phyloP scores from a whole-genome alignment of 1,140 invertebrate genomes.

The Apis florea region DNA sequence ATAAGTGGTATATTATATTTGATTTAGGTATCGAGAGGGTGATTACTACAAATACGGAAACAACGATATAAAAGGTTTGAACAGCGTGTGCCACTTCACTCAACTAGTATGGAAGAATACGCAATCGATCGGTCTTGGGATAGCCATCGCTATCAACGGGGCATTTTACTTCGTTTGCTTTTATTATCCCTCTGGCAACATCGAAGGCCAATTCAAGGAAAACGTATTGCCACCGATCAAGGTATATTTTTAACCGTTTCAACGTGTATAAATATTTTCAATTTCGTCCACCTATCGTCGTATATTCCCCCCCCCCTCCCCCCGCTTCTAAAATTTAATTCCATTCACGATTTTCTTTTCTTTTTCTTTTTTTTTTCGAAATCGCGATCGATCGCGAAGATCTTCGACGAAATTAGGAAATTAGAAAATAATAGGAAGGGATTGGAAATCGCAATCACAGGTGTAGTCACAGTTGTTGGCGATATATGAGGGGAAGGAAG shows the following conservation, averaged over 20 bases:
- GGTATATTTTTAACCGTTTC: constrained; percentile 8
- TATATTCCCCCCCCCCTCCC: no score
- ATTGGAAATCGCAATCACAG: no score
- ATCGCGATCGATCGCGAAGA: background rate
- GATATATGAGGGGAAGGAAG: background rate
- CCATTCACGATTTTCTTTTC: no score
- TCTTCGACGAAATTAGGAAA: background rate
- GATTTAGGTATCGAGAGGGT: constrained; percentile 65
- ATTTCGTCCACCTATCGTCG: no score
- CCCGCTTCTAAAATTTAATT: no score
- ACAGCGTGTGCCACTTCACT: constrained; percentile 81
- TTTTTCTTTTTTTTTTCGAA: no score
- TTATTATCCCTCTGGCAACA: constrained; percentile 87
- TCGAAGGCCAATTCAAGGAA: constrained; percentile 81
- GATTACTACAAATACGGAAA: constrained; percentile 64
- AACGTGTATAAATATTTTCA: background rate
- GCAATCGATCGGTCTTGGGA: constrained; percentile 83
- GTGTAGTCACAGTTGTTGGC: background rate
- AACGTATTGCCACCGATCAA: constrained; percentile 79
- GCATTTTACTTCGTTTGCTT: constrained; percentile 85
- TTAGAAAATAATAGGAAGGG: background rate
- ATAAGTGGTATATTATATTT: no score
- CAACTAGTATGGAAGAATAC: constrained; percentile 85
- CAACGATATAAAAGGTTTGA: constrained; percentile 28
- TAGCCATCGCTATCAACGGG: constrained; percentile 79